Evolutionary conservation across 1,140 invertebrate species (phyloP), one percentile per base, ranked within the genome.

Genomic region (Gonatopus flavifemur): DNA sequence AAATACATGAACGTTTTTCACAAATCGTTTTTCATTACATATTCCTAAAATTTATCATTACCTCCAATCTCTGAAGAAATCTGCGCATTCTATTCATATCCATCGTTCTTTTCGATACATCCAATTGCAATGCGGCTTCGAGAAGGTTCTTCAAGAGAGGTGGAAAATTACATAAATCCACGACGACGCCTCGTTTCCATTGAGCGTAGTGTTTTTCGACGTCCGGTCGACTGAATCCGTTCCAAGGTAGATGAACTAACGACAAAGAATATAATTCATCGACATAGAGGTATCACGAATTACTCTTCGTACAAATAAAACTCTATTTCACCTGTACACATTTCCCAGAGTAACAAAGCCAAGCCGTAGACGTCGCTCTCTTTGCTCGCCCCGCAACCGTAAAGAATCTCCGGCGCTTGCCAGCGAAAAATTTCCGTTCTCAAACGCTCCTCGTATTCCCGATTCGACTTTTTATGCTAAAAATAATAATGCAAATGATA

Each of bases 321-420:
- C 57, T 64, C n/a, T n/a, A n/a, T n/a, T n/a, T n/a, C 43, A 62
- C 68, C 64, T 22, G 70, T 72, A 31, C 64, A 64, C 59, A 72
- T 70, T 64, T 73, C 70, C 70, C 69, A 73, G 20, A 70, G 66
- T 19, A 73, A 42, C 8, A 73, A 46, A 8, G 62, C 33, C 8
- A 73, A 45, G 6, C 66, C 59, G 25, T 72, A 73, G 31, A 73
- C 50, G 33, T 73, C 70, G 15, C 40, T 64, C 10, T 59, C 53
- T 46, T 48, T 59, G 5, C 47, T 33, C 5, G 56, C 39, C 24
- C 56, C 25, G 20, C 48, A 22, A 25, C 55, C 43, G 12, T 24
- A 36, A 20, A 62, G 65, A 15, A 68, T 37, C 41, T 70, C 67
- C 2, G 70, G 69, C 15, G 69, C 66, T 49, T 63, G 62, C 70